Conservation (phyloP, 2,797 vertebrate species). For the Paramormyrops hopkinsi region DNA sequence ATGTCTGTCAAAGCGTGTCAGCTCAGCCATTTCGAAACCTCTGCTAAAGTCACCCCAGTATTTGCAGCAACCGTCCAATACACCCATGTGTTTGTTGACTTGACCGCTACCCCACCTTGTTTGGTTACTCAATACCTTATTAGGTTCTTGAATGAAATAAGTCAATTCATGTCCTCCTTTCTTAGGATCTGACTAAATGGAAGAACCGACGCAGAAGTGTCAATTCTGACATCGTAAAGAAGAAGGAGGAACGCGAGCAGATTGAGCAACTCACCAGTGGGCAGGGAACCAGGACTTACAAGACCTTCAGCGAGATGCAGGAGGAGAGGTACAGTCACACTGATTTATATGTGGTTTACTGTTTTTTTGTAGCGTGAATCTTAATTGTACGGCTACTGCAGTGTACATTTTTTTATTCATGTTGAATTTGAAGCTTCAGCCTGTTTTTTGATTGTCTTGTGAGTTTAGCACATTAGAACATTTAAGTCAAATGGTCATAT, state of each 20-base stretch:
- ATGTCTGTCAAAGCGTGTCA: neutral
- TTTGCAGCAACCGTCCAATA: neutral
- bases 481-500: neutral
- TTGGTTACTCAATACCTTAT: neutral
- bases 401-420: neutral
- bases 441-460: neutral
- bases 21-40: neutral
- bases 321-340: conserved; percentile 63
- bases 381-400: neutral
- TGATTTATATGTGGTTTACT: neutral
- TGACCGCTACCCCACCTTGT: neutral
- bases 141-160: neutral
- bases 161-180: neutral
- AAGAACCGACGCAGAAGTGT: conserved; percentile 80
- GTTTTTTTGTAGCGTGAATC: neutral
- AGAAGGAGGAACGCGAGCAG: conserved; percentile 78
- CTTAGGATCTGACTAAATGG: conserved; percentile 87
- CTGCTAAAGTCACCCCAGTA: neutral
- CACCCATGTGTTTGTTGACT: neutral
- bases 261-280: conserved; percentile 61
- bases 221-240: conserved; percentile 75
- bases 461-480: neutral
- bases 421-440: neutral
- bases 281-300: conserved; percentile 50
- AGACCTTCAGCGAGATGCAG: conserved; percentile 53